Evolutionary conservation across 2,888 invertebrate species (phyloP), one percentile per base, ranked within the genome.

Genomic region (Penaeus monodon): DNA sequence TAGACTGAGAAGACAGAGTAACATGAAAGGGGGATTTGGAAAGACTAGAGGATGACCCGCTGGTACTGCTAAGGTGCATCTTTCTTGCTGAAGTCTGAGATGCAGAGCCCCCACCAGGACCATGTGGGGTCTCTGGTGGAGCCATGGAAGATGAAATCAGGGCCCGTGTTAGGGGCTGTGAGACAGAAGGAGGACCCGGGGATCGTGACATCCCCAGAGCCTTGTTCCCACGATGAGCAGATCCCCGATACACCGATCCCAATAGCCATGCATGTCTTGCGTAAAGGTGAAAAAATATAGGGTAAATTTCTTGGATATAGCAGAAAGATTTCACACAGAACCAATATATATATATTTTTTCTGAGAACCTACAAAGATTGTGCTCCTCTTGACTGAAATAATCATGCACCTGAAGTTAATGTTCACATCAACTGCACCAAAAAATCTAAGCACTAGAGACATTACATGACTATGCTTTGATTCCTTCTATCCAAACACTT

Each of bases 261-360:
- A 89, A 86, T 66, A 89, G 88, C 89, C 89, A 89, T 66, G 89
- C 88, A 84, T 89, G 89, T 87, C 89, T 89, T 84, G 85, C 65
- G 70, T 70, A 68, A 83, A 70, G 80, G 84, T 65, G 38, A 66
- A 66, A 78, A 64, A 84, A 84, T 70, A 84, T 70, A 88, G 57
- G 38, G 80, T 85, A 85, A 85, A 79, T 74, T n/a, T 74, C 44
- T 85, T 63, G 77, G 64, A 65, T 14, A 44, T 20, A 64, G 17
- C 22, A 17, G 7, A 77, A 8, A 77, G 57, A 57, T 57, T 57
- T 57, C 57, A 57, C 14, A 57, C 57, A 57, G 57, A 17, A 57
- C 57, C 57, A 57, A 17, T 57, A 57, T 57, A 14, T 57, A 57
- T 38, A 38, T 33, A 33, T 57, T 57, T 57, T 20, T 17, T 57